These are phyloP conservation scores for Peromyscus leucopus DNA, from an alignment of 2,113 vertebrate genomes.

Conservation along the genomic window DNA sequence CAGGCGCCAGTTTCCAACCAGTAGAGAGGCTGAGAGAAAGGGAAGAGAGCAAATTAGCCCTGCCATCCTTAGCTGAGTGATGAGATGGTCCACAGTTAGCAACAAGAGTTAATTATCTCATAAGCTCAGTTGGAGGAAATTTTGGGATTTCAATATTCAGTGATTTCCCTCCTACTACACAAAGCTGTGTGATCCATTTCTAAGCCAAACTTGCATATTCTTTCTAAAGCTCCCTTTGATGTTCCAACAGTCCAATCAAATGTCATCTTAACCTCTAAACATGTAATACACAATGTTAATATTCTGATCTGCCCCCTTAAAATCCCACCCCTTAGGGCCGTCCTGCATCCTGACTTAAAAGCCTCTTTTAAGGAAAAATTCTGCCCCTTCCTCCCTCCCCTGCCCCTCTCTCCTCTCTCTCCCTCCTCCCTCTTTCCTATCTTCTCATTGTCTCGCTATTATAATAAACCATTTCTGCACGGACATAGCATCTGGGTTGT, in stretches of 20 bases:
- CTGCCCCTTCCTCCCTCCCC: no score
- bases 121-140: conserved; percentile 34
- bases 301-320: no score
- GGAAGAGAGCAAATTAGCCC: conserved; percentile 21
- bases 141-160: conserved; percentile 4
- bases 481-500: no score
- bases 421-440: no score
- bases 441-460: no score
- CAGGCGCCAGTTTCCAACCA: background rate
- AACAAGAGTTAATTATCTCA: background rate
- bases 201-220: background rate
- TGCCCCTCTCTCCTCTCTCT: no score
- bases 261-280: conserved; percentile 39
- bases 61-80: conserved; percentile 34
- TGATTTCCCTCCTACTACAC: background rate
- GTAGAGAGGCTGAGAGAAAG: background rate
- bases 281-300: background rate
- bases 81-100: background rate
- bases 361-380: no score
- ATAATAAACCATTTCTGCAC: no score
- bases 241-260: conserved; percentile 9
- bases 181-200: conserved; percentile 35
- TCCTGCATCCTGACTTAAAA: no score
- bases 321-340: no score
- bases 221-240: conserved; percentile 10